Evolutionary conservation across 2,113 vertebrate species (phyloP), one percentile per base, ranked within the genome.

Genomic region (Nothocercus nigrocapillus): DNA sequence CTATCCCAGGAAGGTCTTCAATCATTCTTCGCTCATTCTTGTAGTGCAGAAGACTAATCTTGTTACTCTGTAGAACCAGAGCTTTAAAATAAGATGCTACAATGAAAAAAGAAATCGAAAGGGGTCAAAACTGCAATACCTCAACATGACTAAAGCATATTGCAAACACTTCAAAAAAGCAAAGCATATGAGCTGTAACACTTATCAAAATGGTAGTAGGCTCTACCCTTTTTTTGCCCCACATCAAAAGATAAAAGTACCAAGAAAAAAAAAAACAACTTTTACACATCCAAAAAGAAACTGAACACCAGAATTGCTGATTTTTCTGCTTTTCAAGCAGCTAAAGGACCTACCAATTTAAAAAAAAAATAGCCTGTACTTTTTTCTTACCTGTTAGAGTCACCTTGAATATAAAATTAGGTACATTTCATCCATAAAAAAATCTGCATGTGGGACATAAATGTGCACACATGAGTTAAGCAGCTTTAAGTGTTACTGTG

Each of bases 61-160:
- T 74, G 54, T 94, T 93, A 88, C 49, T 63, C 24, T 85, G 73
- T 63, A 86, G 84, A 94, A 94, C 61, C 42, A 72, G 19, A 16
- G 79, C 79, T 91, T 91, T 95, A 90, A 96, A 96, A 88, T 96
- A 91, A 91, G 90, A 91, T 74, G 85, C 82, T 94, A 70, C 75
- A 80, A 40, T 59, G 72, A 85, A 96, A 88, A 56, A 82, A 94
- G 76, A 91, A 95, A 95, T 90, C 7, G 0, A 91, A 95, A 69
- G 58, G 73, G 82, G 90, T 94, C 95, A 93, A 74, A 90, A 85
- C 88, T 67, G 72, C 76, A 83, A 73, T 90, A 80, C 40, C 61
- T 96, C 82, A 96, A 83, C 59, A 81, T 73, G 90, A 94, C 85
- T 93, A 93, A 91, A 91, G 78, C 44, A 88, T 85, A 95, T 24